Evolutionary conservation across 2,888 invertebrate species (phyloP), one percentile per base, ranked within the genome.

Genomic region (Pachydiplax longipennis): DNA sequence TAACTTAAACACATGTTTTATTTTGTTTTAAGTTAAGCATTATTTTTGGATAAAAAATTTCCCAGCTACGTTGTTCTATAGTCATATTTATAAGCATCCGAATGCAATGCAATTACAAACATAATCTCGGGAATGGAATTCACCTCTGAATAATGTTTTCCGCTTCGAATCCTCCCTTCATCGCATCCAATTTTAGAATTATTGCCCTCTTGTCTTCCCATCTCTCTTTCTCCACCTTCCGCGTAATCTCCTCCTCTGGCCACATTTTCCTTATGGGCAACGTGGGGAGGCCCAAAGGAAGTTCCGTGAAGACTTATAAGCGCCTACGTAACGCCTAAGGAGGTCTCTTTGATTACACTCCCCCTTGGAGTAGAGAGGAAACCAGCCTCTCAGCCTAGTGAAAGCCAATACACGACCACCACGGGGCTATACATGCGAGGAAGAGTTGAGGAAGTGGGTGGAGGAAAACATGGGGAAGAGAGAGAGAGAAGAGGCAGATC

Each of bases 331-430:
- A 25, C 73, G 73, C 31, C 13, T 25, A 25, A 25, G 73, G 13
- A 73, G 73, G 73, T 73, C 73, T 31, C 73, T 73, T 73, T 73
- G 73, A 73, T 73, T 73, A 13, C 73, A 25, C 73, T 31, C 25
- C 31, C 25, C 25, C 73, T 53, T 22, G 58, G 58, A 35, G 61
- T 18, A 18, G 22, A n/a, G 61, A 61, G 61, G 61, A 87, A 87
- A 61, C 58, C 87, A 61, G 61, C 87, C 87, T 40, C 87, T 65
- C 61, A 22, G 61, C 37, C 87, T 35, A 37, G 37, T 87, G 87
- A n/a, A 65, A 87, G 37, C 87, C 61, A 87, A 37, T 87, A 37
- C 65, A 61, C 61, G 87, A 31, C 87, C 61, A 87, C 58, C 58
- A 61, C 35, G 58, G 53, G 83, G 53, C 35, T 58, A 61, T 35